phyloP scores from a whole-genome alignment of 2,113 vertebrate species.

The Lota lota region DNA sequence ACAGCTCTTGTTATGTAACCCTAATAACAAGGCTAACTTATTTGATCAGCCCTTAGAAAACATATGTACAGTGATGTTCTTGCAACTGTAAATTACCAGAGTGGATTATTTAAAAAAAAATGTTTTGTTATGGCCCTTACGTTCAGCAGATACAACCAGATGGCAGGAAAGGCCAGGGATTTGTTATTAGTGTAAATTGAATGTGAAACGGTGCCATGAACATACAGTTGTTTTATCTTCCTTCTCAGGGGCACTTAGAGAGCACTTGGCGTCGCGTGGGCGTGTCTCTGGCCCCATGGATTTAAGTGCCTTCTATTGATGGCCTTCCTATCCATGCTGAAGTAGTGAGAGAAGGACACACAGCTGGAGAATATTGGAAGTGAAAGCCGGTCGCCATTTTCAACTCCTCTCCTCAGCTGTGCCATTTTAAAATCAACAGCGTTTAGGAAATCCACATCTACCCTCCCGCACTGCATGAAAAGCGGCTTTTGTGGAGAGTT shows the following conservation, averaged over 20 bases:
- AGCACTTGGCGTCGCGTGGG: conserved; percentile 6
- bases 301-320: conserved; percentile 8
- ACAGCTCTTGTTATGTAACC: conserved; percentile 30
- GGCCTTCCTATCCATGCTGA: conserved; percentile 29
- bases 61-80: conserved; percentile 30
- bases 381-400: conserved; percentile 54
- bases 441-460: conserved; percentile 58
- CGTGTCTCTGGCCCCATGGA: conserved; percentile 35
- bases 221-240: conserved; percentile 20
- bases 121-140: conserved; percentile 22
- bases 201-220: conserved; percentile 16
- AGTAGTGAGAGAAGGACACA: conserved; percentile 41
- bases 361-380: conserved; percentile 62
- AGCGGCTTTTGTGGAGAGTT: conserved; percentile 53
- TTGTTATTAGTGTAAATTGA: conserved; percentile 42
- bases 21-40: conserved; percentile 37
- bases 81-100: conserved; percentile 29
- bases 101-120: conserved; percentile 24
- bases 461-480: conserved; percentile 62
- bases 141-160: conserved; percentile 45
- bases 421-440: conserved; percentile 63
- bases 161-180: conserved; percentile 45
- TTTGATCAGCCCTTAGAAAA: conserved; percentile 38
- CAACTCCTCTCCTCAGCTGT: conserved; percentile 53
- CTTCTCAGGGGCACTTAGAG: conserved; percentile 25